Conservation (phyloP, 2,113 vertebrate species). For the Malurus alboscapulatus region DNA sequence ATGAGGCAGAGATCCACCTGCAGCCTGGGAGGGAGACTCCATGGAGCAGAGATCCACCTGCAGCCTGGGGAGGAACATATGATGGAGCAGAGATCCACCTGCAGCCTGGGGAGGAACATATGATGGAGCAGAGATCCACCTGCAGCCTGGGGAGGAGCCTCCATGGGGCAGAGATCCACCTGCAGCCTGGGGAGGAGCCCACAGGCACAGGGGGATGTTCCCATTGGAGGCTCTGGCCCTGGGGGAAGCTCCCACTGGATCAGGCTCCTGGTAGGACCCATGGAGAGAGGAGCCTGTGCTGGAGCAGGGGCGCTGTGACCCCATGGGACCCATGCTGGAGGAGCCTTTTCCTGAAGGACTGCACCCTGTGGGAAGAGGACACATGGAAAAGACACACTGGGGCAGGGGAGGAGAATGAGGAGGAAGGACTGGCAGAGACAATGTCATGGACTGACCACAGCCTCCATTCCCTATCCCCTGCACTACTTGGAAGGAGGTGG, state of each 20-base stretch:
- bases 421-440: background rate
- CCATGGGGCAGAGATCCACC: rapidly evolving
- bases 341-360: background rate
- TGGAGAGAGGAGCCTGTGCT: background rate
- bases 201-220: background rate
- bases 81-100: background rate
- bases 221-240: background rate
- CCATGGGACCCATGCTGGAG: rapidly evolving
- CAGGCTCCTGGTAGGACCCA: background rate
- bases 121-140: background rate
- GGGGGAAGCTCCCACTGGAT: background rate
- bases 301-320: background rate
- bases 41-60: background rate
- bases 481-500: rapidly evolving
- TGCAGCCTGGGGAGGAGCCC: background rate
- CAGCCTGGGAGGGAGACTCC: background rate
- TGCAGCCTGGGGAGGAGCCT: background rate
- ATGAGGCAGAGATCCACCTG: background rate
- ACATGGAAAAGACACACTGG: background rate
- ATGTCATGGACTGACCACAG: background rate
- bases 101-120: background rate
- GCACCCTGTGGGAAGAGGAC: background rate
- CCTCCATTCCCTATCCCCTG: background rate
- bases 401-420: background rate
- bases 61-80: background rate